These are phyloP conservation scores for Carapus acus DNA, from an alignment of 2,797 vertebrate genomes.

Conservation along the genomic window DNA sequence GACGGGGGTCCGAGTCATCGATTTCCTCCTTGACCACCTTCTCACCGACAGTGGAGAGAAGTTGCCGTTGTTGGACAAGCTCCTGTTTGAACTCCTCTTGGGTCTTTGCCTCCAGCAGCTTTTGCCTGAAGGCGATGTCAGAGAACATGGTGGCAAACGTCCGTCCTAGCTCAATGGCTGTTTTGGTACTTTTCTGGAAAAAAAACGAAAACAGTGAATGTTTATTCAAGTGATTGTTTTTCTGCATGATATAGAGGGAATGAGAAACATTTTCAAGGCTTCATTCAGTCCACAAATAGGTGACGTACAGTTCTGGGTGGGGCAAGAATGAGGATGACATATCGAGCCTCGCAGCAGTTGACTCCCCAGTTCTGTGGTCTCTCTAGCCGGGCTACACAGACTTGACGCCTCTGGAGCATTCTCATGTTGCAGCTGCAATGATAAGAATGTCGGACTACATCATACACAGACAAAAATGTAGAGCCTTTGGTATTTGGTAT, in stretches of 20 bases:
- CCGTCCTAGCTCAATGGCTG: slow-evolving; percentile 81
- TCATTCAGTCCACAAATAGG: too few relatives aligned
- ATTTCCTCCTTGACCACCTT: slow-evolving; percentile 60
- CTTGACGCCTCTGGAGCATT: slow-evolving; percentile 79
- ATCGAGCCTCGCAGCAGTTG: slow-evolving; percentile 88
- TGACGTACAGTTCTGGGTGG: slow-evolving; percentile 82
- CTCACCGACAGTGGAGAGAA: slow-evolving; percentile 68
- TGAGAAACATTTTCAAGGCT: too few relatives aligned
- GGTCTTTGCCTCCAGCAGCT: slow-evolving; percentile 82
- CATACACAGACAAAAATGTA: too few relatives aligned
- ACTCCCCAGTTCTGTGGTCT: slow-evolving; percentile 93
- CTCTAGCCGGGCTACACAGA: slow-evolving; percentile 86
- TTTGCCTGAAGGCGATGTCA: slow-evolving; percentile 87
- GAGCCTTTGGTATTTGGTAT: too few relatives aligned
- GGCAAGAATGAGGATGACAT: slow-evolving; percentile 85
- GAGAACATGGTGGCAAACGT: slow-evolving; percentile 94
- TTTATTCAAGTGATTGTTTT: too few relatives aligned
- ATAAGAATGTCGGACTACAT: too few relatives aligned
- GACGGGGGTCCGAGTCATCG: slow-evolving; percentile 68
- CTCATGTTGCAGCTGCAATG: slow-evolving; percentile 79
- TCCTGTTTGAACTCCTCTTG: slow-evolving; percentile 92
- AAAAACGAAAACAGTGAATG: neutral
- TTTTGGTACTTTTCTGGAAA: slow-evolving; percentile 93
- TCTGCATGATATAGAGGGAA: too few relatives aligned
- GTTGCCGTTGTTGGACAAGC: slow-evolving; percentile 79